Percentiles rank a stretch among this genome's conserved stretches.
phyloP scores from a whole-genome alignment of 2,888 invertebrate species.

The Abscondita cerata region DNA sequence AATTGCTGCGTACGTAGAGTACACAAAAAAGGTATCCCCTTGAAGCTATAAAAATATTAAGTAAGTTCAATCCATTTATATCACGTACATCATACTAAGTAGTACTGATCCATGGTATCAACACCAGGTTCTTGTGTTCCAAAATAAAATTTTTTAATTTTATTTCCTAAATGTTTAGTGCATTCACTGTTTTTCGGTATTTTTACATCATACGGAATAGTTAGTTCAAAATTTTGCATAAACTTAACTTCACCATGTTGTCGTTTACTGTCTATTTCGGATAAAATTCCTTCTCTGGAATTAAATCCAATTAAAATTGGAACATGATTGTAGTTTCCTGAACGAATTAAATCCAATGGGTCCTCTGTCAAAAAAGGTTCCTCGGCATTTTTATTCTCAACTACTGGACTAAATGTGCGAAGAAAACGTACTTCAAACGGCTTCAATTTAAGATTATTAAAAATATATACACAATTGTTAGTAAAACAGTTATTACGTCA shows the following conservation, averaged over 20 bases:
- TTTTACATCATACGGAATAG: slow-evolving; percentile 39
- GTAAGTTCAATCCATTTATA: too few relatives aligned
- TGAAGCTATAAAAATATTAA: slow-evolving; percentile 51
- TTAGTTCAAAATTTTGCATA: slow-evolving; percentile 35
- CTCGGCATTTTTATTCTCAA: slow-evolving; percentile 37
- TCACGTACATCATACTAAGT: slow-evolving; percentile 27
- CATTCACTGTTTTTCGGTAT: slow-evolving; percentile 30
- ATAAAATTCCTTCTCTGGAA: slow-evolving; percentile 45
- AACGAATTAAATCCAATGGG: slow-evolving; percentile 41
- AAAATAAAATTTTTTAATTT: slow-evolving; percentile 41
- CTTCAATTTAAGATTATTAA: too few relatives aligned
- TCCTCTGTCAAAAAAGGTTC: slow-evolving; percentile 43
- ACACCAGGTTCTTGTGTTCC: slow-evolving; percentile 26
- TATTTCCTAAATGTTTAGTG: slow-evolving; percentile 33
- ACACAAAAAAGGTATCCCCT: slow-evolving; percentile 50
- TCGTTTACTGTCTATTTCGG: slow-evolving; percentile 35
- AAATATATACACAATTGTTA: too few relatives aligned
- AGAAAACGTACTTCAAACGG: slow-evolving; percentile 18
- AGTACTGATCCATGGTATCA: slow-evolving; percentile 29
- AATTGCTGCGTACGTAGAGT: slow-evolving; percentile 42
- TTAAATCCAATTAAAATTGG: slow-evolving; percentile 47
- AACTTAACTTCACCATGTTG: slow-evolving; percentile 26
- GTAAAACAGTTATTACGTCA: slow-evolving; percentile 52
- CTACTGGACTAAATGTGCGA: slow-evolving; percentile 35
- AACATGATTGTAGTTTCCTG: slow-evolving; percentile 44